Base-by-base conservation (phyloP, 92 coral and sea anemone genomes). In the Phenganax marumi region DNA sequence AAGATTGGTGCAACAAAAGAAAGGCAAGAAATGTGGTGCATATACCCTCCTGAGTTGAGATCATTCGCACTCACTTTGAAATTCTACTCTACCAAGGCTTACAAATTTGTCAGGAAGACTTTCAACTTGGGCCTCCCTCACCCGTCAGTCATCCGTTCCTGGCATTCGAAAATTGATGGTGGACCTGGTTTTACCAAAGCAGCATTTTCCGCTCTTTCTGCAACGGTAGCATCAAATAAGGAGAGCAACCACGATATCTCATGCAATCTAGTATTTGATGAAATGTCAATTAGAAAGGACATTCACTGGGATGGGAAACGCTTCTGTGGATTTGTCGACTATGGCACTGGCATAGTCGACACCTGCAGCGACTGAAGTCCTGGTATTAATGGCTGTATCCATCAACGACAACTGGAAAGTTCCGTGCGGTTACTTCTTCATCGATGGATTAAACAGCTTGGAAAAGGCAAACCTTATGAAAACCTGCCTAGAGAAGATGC, bases 31-130 rank as follows among this genome's bases (percentile, higher is more conserved):
- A 12, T 33, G 39, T 9, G 72, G 73, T 7, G 69, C 72, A 61
- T 79, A 79, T 79, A 79, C 50, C 83, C 83, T 21, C 51, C 72
- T 21, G 57, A 54, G 74, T 23, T 79, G 12, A 58, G 69, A 46
- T 21, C 83, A 61, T 79, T 79, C 46, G 83, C 73, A 0, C 46
- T 61, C 43, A 61, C 83, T 50, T 68, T 79, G 73, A 57, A 79
- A 43, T 79, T 76, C 57, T 76, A 76, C 54, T 76, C 81, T 18
- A 79, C 83, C 55, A 76, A 76, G 49, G 81, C 81, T 2, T 79
- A 79, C 51, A 79, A 79, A 14, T 79, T 22, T 79, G 83, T 79
- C 51, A 60, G 83, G 49, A 57, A 54, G 33, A 60, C 71, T 14
- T 79, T 79, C 58, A 57, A 79, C 54, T 73, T 77, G 55, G 71